Conservation (phyloP, 2,888 invertebrate genomes). For the Dendrolimus pini region DNA sequence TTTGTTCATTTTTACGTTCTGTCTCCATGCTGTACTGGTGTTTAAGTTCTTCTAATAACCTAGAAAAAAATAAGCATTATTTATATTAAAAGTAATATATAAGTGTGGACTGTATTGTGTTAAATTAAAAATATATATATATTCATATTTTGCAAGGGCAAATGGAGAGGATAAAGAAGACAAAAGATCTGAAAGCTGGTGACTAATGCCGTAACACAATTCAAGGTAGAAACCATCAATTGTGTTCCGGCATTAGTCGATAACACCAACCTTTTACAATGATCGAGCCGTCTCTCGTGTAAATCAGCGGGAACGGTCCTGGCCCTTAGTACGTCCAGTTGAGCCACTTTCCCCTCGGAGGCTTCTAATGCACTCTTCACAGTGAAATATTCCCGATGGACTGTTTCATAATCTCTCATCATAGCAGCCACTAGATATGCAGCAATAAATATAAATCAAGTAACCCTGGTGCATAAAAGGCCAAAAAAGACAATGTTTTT, state of each 20-base stretch:
- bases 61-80: conserved; percentile 23
- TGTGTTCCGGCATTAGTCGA: no score
- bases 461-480: not conserved
- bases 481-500: no score
- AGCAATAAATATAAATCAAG: conserved; percentile 6
- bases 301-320: conserved; percentile 78
- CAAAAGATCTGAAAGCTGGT: no score
- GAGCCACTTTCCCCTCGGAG: conserved; percentile 76
- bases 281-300: conserved; percentile 81
- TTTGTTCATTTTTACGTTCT: conserved; percentile 71
- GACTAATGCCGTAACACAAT: no score
- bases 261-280: conserved; percentile 80
- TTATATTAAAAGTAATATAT: no score
- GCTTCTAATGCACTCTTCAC: conserved; percentile 76
- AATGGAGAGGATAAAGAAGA: no score
- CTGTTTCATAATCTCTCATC: conserved; percentile 79
- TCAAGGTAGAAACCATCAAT: no score
- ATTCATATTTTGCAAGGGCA: no score
- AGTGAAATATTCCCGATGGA: conserved; percentile 78
- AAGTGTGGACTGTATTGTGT: no score
- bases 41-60: conserved; percentile 85
- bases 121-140: no score
- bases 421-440: conserved; percentile 71
- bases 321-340: conserved; percentile 70
- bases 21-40: conserved; percentile 83